These are phyloP conservation scores for Sternotherus odoratus DNA, from an alignment of 2,797 vertebrate species.

Conservation along the genomic window DNA sequence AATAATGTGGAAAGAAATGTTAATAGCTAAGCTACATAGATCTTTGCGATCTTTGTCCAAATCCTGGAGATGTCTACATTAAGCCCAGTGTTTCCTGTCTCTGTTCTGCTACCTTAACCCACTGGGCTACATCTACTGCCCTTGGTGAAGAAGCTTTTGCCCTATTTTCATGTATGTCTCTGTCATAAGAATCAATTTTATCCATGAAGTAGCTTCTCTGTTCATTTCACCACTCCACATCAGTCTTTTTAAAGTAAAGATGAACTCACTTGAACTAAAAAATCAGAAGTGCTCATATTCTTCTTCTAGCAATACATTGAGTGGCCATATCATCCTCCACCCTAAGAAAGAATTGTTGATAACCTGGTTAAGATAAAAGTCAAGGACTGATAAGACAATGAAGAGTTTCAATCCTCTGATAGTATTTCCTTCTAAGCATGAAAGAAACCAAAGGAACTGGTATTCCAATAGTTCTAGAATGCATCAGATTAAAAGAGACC, in stretches of 20 bases:
- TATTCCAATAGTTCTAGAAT: neutral
- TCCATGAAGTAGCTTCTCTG: neutral
- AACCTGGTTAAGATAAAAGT: conserved; percentile 33
- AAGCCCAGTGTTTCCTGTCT: neutral
- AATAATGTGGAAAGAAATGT: neutral
- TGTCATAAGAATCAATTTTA: neutral
- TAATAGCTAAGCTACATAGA: neutral
- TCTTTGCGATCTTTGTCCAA: neutral
- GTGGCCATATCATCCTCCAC: neutral
- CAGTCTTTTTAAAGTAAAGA: neutral
- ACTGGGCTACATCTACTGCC: neutral
- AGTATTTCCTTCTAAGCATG: neutral
- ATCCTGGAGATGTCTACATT: neutral
- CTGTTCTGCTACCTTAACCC: neutral
- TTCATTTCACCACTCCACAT: neutral
- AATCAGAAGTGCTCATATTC: neutral
- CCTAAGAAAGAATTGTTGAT: neutral
- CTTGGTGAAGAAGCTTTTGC: neutral
- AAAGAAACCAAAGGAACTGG: neutral
- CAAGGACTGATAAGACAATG: conserved; percentile 17
- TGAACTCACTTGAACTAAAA: neutral
- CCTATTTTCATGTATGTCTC: neutral
- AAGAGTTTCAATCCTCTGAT: neutral
- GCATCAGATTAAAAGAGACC: neutral
- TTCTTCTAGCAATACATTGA: neutral